These are phyloP conservation scores for Drosophila sturtevanti DNA, from an alignment of 1,140 invertebrate species.

Conservation along the genomic window DNA sequence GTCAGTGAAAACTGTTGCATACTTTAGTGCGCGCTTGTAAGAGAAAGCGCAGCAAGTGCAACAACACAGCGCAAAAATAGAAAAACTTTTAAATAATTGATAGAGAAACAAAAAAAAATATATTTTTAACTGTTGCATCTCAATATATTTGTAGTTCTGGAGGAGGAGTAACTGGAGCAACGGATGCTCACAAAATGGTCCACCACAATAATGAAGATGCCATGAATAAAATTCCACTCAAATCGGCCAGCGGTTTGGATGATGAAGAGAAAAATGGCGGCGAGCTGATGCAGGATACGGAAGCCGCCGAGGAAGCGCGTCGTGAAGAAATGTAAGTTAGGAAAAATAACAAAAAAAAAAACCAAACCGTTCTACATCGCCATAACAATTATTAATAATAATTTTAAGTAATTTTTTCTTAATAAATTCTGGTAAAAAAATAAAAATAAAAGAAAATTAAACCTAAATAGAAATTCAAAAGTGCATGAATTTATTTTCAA, in stretches of 20 bases:
- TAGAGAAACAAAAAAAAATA: background rate
- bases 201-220: slow-evolving; percentile 79
- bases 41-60: too few relatives aligned
- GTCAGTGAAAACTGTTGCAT: slow-evolving; percentile 64
- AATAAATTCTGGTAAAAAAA: too few relatives aligned
- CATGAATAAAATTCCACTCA: slow-evolving; percentile 81
- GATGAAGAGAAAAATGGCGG: slow-evolving; percentile 80
- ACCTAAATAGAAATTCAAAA: too few relatives aligned
- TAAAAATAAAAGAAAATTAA: too few relatives aligned
- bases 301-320: slow-evolving; percentile 74
- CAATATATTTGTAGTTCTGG: slow-evolving; percentile 3
- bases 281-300: slow-evolving; percentile 74
- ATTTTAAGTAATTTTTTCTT: too few relatives aligned
- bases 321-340: slow-evolving; percentile 79
- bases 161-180: slow-evolving; percentile 26
- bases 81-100: background rate
- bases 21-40: slow-evolving; percentile 5
- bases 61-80: background rate
- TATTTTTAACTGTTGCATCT: slow-evolving; percentile 21
- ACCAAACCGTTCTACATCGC: too few relatives aligned
- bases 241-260: slow-evolving; percentile 70
- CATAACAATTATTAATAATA: too few relatives aligned
- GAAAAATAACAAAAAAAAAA: too few relatives aligned
- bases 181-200: slow-evolving; percentile 80
- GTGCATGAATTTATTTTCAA: too few relatives aligned